Percentiles rank a stretch among this genome's conserved stretches.
These are phyloP conservation scores for Pseudomugil tenellus DNA, from an alignment of 2,797 vertebrate species.

Conservation along the genomic window DNA sequence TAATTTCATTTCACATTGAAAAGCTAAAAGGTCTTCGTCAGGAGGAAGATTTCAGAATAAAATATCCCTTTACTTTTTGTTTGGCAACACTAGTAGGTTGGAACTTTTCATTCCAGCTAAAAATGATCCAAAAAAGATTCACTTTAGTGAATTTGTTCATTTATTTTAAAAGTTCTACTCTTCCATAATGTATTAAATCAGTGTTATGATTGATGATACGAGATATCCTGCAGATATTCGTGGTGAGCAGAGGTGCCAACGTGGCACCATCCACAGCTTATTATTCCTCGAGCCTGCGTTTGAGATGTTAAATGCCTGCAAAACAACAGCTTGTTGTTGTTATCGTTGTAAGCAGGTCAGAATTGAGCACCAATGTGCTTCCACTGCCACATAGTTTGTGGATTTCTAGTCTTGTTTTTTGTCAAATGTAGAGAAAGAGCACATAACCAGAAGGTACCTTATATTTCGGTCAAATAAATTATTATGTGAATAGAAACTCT, in stretches of 20 bases:
- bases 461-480: neutral
- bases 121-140: neutral
- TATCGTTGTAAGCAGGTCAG: neutral
- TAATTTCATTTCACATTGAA: slow-evolving; percentile 23
- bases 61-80: neutral
- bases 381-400: neutral
- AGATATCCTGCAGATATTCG: neutral
- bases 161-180: too few relatives aligned
- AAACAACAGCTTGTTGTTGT: neutral
- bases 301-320: neutral
- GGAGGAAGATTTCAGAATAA: neutral
- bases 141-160: neutral
- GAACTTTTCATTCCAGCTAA: neutral
- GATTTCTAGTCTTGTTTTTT: neutral
- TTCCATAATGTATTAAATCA: too few relatives aligned
- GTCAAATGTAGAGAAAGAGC: neutral
- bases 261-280: neutral
- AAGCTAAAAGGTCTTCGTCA: neutral
- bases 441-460: neutral
- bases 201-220: neutral
- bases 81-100: neutral
- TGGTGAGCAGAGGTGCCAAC: neutral
- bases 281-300: neutral
- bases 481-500: neutral
- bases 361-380: neutral